phyloP scores from a whole-genome alignment of 1,140 invertebrate species.

The Drosophila lini region DNA sequence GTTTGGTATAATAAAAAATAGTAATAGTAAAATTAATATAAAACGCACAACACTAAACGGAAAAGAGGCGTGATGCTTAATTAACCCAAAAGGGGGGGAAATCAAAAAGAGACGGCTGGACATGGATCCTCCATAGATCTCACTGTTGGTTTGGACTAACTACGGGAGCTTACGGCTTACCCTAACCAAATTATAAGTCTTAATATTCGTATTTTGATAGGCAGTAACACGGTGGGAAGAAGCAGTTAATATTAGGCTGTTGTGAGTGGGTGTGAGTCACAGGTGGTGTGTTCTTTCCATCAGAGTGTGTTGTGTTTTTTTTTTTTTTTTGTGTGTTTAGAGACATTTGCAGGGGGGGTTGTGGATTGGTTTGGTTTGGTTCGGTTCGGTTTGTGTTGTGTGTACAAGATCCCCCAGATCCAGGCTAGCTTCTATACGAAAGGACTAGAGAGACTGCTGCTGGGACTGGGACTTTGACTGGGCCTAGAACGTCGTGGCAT shows the following conservation, averaged over 20 bases:
- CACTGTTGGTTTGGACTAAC: slow-evolving; percentile 11
- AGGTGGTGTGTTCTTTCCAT: slow-evolving; percentile 37
- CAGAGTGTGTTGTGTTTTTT: slow-evolving; percentile 9
- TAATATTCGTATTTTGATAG: slow-evolving; percentile 29
- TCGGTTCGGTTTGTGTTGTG: not conserved
- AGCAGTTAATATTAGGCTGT: slow-evolving; percentile 55
- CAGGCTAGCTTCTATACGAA: slow-evolving; percentile 2
- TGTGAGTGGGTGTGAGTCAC: slow-evolving; percentile 49
- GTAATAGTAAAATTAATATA: slow-evolving; percentile 52
- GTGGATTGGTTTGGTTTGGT: slow-evolving; percentile 9
- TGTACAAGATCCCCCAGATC: slow-evolving; percentile 8
- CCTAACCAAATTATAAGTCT: slow-evolving; percentile 31
- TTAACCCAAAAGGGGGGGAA: not conserved
- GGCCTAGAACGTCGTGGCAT: not conserved
- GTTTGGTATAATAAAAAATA: slow-evolving; percentile 62
- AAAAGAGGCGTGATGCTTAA: slow-evolving; percentile 10
- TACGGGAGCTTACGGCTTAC: slow-evolving; percentile 6
- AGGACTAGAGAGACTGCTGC: not conserved
- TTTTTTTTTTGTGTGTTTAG: slow-evolving; percentile 30
- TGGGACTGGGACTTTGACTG: slow-evolving; percentile 5
- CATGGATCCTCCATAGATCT: slow-evolving; percentile 11
- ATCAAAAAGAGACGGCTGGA: not conserved
- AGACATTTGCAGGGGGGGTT: slow-evolving; percentile 35
- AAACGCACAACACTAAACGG: slow-evolving; percentile 27
- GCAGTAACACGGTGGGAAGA: slow-evolving; percentile 28